phyloP scores from a whole-genome alignment of 2,113 vertebrate genomes.

The Marcusenius ussheri region DNA sequence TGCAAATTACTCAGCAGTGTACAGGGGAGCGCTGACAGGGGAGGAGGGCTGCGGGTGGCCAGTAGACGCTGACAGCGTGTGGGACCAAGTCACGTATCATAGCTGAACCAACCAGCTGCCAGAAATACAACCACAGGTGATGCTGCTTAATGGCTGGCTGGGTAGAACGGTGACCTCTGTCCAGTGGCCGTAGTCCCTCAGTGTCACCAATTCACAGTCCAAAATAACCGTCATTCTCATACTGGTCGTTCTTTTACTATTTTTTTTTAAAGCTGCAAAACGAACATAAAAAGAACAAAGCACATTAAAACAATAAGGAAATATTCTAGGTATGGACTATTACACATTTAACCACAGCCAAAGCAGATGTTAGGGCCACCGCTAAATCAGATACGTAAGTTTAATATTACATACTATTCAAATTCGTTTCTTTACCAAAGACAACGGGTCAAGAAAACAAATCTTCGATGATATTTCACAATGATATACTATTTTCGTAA shows the following conservation, averaged over 20 bases:
- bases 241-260: not conserved
- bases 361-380: not conserved
- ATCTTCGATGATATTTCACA: not conserved
- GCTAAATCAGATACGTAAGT: not conserved
- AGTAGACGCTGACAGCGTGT: not conserved
- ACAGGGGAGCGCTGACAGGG: not conserved
- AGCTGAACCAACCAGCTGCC: not conserved
- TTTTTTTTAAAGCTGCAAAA: not conserved
- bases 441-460: not conserved
- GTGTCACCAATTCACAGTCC: not conserved
- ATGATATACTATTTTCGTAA: not conserved
- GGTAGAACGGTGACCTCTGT: not conserved
- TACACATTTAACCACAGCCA: not conserved
- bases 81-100: not conserved
- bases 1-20: slow-evolving; percentile 29
- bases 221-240: not conserved
- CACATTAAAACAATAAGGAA: not conserved
- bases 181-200: not conserved
- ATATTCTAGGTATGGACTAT: not conserved
- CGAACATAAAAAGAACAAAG: not conserved
- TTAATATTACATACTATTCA: not conserved
- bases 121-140: not conserved
- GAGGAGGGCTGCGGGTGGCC: not conserved
- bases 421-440: not conserved
- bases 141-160: not conserved